Evolutionary conservation across 2,113 vertebrate species (phyloP).

Genomic region (Pheucticus melanocephalus): DNA sequence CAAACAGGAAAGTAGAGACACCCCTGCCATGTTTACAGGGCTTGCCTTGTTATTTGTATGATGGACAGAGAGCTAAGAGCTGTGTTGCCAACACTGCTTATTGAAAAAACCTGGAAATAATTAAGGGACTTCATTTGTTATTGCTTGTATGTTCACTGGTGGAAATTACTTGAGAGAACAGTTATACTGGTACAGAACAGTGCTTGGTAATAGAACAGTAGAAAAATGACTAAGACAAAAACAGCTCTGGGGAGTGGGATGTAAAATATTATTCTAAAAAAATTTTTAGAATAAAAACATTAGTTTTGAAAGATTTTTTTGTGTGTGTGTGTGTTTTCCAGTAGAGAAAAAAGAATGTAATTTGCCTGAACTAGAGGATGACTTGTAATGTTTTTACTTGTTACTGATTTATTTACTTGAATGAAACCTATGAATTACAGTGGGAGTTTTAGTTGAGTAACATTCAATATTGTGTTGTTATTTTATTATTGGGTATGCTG

Average conservation of each 20-base stretch:
- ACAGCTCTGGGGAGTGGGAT: neutral
- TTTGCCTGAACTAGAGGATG: neutral
- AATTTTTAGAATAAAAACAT: neutral
- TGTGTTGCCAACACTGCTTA: neutral
- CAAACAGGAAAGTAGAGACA: neutral
- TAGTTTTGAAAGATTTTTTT: neutral
- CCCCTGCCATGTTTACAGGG: constrained; percentile 26
- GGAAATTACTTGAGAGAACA: neutral
- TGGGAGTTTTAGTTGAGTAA: neutral
- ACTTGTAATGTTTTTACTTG: neutral
- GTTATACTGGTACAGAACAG: neutral
- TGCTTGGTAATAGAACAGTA: neutral
- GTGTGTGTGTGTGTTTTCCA: neutral
- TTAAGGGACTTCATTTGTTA: constrained; percentile 18
- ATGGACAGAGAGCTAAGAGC: neutral
- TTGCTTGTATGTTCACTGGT: neutral
- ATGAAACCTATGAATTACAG: neutral
- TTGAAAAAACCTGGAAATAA: constrained; percentile 37
- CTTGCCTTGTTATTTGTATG: constrained; percentile 6
- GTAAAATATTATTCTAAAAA: neutral
- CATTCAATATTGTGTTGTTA: neutral
- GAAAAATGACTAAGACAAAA: neutral
- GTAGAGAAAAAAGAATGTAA: neutral
- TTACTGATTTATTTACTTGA: constrained; percentile 4
- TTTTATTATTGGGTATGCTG: neutral